A percentile compares a stretch with the other conserved stretches of the same genome.
phyloP scores from a whole-genome alignment of 2,113 vertebrate species.

The Chaetodon trifascialis region DNA sequence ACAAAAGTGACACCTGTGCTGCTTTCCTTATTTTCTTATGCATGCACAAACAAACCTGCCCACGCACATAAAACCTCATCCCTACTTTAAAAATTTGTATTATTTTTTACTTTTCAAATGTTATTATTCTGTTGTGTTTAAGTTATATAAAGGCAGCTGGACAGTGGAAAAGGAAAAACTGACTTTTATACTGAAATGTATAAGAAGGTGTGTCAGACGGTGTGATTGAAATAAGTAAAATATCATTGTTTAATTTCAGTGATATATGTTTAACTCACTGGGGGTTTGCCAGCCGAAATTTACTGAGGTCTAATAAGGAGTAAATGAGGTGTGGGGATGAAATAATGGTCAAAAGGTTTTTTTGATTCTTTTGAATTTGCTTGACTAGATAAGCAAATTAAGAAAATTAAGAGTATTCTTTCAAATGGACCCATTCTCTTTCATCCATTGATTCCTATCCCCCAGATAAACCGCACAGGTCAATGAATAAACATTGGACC shows the following conservation, averaged over 20 bases:
- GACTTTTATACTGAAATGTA: neutral
- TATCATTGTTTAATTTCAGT: constrained; percentile 7
- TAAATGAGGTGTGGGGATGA: constrained; percentile 53
- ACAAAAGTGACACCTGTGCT: neutral
- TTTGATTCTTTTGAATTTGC: constrained; percentile 55
- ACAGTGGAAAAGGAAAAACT: neutral
- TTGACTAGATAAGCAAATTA: constrained; percentile 58
- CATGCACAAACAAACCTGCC: no score
- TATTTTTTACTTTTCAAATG: neutral
- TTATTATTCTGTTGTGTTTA: neutral
- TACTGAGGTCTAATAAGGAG: constrained; percentile 44
- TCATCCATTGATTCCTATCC: constrained; percentile 66
- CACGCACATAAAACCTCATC: no score
- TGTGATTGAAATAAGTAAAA: neutral
- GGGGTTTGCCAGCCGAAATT: constrained; percentile 17
- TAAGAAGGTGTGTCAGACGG: neutral
- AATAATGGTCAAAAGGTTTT: constrained; percentile 56
- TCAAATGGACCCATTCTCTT: constrained; percentile 52
- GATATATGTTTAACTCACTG: neutral
- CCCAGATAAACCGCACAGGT: constrained; percentile 51
- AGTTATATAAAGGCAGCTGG: neutral
- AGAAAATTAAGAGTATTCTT: constrained; percentile 59
- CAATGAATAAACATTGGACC: constrained; percentile 76
- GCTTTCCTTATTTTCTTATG: neutral
- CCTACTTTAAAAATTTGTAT: no score